A percentile compares a stretch with the other conserved stretches of the same genome.
Evolutionary conservation across 2,888 invertebrate genomes (phyloP).

Genomic region (Lamellibrachia columna): DNA sequence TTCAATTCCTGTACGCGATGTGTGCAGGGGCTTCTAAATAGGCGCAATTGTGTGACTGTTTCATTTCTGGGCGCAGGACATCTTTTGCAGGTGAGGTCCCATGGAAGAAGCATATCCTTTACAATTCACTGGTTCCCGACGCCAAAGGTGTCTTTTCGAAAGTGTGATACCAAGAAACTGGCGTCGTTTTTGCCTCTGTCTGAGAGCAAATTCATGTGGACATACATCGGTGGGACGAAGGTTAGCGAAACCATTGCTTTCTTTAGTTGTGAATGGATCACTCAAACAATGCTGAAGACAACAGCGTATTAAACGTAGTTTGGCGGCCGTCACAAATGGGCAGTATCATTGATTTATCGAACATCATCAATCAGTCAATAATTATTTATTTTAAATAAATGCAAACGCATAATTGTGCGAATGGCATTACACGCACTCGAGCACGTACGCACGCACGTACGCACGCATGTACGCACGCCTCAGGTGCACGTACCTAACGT

Average conservation of each 20-base stretch:
- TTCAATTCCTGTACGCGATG: no score
- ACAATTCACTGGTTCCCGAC: conserved; percentile 58
- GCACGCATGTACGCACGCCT: background rate
- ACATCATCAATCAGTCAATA: no score
- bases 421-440: background rate
- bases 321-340: no score
- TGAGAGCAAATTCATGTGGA: conserved; percentile 57
- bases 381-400: no score
- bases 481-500: no score
- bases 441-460: background rate
- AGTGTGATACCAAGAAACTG: conserved; percentile 45
- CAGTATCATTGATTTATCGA: no score
- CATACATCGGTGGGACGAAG: conserved; percentile 50
- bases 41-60: no score
- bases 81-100: conserved; percentile 62
- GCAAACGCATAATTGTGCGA: background rate
- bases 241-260: conserved; percentile 41
- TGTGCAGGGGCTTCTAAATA: no score
- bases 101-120: conserved; percentile 61
- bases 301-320: no score
- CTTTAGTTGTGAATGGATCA: no score
- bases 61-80: conserved; percentile 43
- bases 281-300: no score
- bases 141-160: conserved; percentile 45
- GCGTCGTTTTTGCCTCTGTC: conserved; percentile 41